Conservation (phyloP, 2,113 vertebrate genomes). For the Oostethus manadensis region DNA sequence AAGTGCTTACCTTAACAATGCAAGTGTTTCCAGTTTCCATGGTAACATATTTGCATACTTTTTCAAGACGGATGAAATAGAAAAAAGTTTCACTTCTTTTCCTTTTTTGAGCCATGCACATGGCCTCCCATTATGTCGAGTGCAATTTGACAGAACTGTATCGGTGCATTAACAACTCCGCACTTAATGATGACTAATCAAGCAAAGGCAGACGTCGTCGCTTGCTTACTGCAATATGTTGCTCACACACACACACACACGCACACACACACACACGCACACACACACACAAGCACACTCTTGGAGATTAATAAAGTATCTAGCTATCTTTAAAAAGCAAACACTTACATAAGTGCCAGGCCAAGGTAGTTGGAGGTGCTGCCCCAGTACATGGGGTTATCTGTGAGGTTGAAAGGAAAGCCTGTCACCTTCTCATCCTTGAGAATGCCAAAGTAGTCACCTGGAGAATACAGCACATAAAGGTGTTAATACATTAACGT, state of each 20-base stretch:
- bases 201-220: background rate
- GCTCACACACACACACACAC: background rate
- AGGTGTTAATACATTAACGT: background rate
- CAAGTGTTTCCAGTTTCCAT: constrained; percentile 51
- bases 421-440: constrained; percentile 85
- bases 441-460: constrained; percentile 93
- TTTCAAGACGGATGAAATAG: constrained; percentile 12
- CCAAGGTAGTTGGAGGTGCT: constrained; percentile 91
- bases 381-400: constrained; percentile 98
- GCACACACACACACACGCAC: background rate
- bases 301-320: too few relatives aligned
- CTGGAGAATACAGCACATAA: constrained; percentile 57
- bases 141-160: background rate
- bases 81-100: constrained; percentile 19
- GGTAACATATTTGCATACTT: constrained; percentile 28
- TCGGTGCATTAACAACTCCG: background rate
- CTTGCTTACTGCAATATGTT: background rate
- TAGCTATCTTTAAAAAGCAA: background rate
- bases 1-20: constrained; percentile 40
- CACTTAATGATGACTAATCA: background rate
- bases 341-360: constrained; percentile 88
- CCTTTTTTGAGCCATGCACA: background rate
- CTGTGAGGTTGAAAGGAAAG: constrained; percentile 85
- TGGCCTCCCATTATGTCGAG: constrained; percentile 6
- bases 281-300: background rate